These are phyloP conservation scores for Mellilla xanthometata DNA, from an alignment of 2,888 invertebrate species.

Conservation along the genomic window DNA sequence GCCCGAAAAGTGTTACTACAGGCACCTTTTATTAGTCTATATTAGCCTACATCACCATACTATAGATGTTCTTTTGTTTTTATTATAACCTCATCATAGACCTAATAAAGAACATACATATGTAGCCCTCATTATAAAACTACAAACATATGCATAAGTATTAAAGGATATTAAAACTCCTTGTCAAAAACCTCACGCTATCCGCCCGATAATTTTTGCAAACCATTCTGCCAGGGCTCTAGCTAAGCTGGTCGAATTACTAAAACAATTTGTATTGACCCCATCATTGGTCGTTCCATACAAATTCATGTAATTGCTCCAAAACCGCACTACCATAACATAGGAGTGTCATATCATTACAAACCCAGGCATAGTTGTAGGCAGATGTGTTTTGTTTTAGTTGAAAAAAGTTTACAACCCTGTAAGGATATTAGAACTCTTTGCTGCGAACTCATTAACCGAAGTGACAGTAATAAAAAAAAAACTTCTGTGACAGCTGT, in stretches of 20 bases:
- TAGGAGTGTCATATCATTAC: conserved; percentile 25
- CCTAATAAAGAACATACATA: too few species aligned
- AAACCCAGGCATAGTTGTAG: conserved; percentile 11
- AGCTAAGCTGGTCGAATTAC: conserved; percentile 17
- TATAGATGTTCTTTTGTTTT: too few species aligned
- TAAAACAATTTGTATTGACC: conserved; percentile 24
- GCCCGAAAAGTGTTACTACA: too few species aligned
- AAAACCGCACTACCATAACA: conserved; percentile 24
- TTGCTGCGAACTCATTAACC: too few species aligned
- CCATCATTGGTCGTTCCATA: conserved; percentile 20
- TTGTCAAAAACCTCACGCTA: neutral
- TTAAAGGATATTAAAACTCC: neutral
- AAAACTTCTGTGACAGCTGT: neutral
- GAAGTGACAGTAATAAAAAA: neutral
- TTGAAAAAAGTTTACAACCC: neutral
- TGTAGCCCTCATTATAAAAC: too few species aligned
- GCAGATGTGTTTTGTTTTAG: conserved; percentile 16
- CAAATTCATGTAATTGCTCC: conserved; percentile 27
- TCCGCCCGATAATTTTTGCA: conserved; percentile 14
- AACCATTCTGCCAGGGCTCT: conserved; percentile 15
- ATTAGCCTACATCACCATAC: too few species aligned
- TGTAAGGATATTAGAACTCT: too few species aligned
- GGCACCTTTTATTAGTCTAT: too few species aligned
- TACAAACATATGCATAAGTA: too few species aligned
- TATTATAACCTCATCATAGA: too few species aligned